Evolutionary conservation across 2,797 vertebrate species (phyloP), one percentile per base, ranked within the genome.

Genomic region (Otus scops): DNA sequence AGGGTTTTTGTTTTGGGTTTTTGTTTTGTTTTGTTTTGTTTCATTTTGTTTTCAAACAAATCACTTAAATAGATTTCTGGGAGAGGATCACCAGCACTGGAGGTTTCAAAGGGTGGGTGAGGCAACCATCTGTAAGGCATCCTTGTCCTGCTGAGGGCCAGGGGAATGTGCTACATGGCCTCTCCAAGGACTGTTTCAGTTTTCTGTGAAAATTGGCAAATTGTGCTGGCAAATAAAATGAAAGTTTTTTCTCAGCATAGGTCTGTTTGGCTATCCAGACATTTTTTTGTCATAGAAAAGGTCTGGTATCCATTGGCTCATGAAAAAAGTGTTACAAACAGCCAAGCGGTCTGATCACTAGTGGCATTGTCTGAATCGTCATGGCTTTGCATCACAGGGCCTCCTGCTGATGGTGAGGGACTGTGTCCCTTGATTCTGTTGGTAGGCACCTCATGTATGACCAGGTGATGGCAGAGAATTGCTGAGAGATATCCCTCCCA

Each of bases 131-230:
- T 74, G 22, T 43, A 59, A 65, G 24, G 21, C 50, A 38, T 43
- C 34, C 41, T 56, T 1, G 0, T 45, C 18, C 43, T 76, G 20
- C 57, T 38, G 73, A 73, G 59, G 38, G 50, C 19, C 28, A 53
- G 16, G 28, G 13, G 5, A 84, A 50, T 0, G 0, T 50, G 50
- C 38, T 81, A 30, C 27, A 11, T 0, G 4, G 21, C 19, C 34
- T 79, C 48, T 57, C 15, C 54, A 57, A 43, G 50, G 47, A 53
- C 17, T 8, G 4, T 24, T 94, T 85, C 38, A 17, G 27, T 65
- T 94, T 92, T 80, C 56, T 39, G 3, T 54, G 39, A 83, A 43
- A 43, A 43, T 7, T 43, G 41, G 41, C 41, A 43, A 43, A 43
- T 43, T 43, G 41, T 43, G 34, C 32, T 73, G 76, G n/a, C 24